phyloP scores from a whole-genome alignment of 2,888 invertebrate species.

The Noctua fimbriata region DNA sequence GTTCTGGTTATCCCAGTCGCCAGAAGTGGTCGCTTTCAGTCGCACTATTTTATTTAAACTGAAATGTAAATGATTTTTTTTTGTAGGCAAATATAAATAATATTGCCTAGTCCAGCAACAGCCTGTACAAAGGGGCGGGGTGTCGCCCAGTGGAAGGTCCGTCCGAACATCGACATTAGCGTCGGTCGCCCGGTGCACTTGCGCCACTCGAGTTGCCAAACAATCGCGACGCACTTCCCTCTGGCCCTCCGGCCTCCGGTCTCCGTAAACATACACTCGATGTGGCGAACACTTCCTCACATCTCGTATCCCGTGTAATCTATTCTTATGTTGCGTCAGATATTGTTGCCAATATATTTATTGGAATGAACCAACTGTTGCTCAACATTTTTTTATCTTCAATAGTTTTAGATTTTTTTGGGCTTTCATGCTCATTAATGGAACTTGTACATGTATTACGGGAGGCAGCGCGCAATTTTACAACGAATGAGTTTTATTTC shows the following conservation, averaged over 20 bases:
- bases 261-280: slow-evolving; percentile 39
- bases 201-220: slow-evolving; percentile 86
- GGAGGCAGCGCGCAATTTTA: neutral
- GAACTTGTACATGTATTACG: neutral
- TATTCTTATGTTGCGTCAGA: slow-evolving; percentile 32
- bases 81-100: neutral
- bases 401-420: neutral
- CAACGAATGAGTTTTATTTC: neutral
- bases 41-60: neutral
- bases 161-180: slow-evolving; percentile 66
- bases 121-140: slow-evolving; percentile 80
- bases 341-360: slow-evolving; percentile 1
- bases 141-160: slow-evolving; percentile 64
- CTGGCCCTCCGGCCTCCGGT: slow-evolving; percentile 31
- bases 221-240: slow-evolving; percentile 69
- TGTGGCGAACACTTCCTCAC: slow-evolving; percentile 57
- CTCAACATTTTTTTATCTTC: neutral
- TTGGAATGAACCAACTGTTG: slow-evolving; percentile 11
- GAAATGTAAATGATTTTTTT: neutral
- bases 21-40: neutral
- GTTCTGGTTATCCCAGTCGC: neutral
- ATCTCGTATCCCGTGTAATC: slow-evolving; percentile 53
- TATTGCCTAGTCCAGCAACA: slow-evolving; percentile 50
- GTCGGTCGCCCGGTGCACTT: slow-evolving; percentile 77
- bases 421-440: neutral